phyloP scores from a whole-genome alignment of 2,797 vertebrate species.

The Syngnathus rostellatus region DNA sequence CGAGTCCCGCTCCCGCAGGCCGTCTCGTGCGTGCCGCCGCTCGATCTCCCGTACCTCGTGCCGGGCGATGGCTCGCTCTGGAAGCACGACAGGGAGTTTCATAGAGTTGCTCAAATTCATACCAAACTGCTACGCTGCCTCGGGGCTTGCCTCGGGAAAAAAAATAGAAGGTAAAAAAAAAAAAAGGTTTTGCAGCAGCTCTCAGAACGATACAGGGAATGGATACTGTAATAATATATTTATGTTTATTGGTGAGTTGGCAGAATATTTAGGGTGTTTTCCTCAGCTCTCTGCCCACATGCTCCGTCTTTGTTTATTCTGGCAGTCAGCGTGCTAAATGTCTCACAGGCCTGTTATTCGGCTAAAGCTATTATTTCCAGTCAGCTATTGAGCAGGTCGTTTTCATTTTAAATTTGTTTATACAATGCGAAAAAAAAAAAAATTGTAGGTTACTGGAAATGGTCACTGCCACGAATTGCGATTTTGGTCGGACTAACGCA shows the following conservation, averaged over 20 bases:
- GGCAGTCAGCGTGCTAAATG: neutral
- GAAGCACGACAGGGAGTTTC: neutral
- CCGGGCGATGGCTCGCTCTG: constrained; percentile 92
- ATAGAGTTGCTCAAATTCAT: neutral
- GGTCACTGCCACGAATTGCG: no score
- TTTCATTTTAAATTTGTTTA: no score
- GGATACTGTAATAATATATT: neutral
- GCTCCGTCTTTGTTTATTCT: neutral
- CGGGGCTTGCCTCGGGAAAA: no score
- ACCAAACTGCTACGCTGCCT: neutral
- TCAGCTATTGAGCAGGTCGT: no score
- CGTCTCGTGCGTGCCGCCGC: constrained; percentile 84
- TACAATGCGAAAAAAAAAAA: no score
- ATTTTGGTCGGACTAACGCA: neutral
- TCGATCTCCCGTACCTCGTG: constrained; percentile 96
- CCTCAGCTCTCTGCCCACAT: neutral
- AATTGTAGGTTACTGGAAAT: no score
- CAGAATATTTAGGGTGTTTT: no score
- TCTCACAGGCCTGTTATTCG: neutral
- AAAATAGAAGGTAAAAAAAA: no score
- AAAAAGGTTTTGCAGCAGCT: no score
- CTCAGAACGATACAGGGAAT: no score
- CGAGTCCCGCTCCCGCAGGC: constrained; percentile 65
- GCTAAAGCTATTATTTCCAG: no score
- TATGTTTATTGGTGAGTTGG: no score